Evolutionary conservation across 2,888 invertebrate genomes (phyloP).

Genomic region (Ophion obscuratus): DNA sequence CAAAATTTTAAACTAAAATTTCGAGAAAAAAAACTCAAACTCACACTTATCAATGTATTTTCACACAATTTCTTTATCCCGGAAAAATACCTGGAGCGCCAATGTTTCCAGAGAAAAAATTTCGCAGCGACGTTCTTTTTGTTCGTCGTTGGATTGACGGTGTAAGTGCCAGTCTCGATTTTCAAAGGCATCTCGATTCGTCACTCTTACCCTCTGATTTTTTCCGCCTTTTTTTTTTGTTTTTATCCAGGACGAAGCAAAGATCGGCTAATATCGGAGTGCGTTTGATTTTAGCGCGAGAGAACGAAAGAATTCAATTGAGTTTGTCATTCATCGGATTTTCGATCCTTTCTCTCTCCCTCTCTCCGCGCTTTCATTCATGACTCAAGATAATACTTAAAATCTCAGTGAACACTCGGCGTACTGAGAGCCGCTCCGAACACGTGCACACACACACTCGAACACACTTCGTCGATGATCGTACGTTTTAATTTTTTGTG

Average conservation of each 20-base stretch:
- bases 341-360: not conserved
- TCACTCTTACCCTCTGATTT: not conserved
- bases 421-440: not conserved
- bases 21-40: conserved; percentile 24
- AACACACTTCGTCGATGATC: not conserved
- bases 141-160: conserved; percentile 77
- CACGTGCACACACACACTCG: not conserved
- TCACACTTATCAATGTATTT: conserved; percentile 35
- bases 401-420: not conserved
- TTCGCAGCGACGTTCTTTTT: conserved; percentile 79
- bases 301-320: not conserved
- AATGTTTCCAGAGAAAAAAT: conserved; percentile 82
- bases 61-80: conserved; percentile 18
- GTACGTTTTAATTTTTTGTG: not conserved
- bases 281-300: not conserved
- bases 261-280: not conserved
- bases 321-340: not conserved
- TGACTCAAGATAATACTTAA: not conserved
- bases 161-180: conserved; percentile 82
- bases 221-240: not conserved
- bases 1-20: not conserved
- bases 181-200: conserved; percentile 78
- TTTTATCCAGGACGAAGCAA: not conserved
- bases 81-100: conserved; percentile 80
- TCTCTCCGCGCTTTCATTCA: not conserved